phyloP scores from a whole-genome alignment of 37 sponge, comb jelly and placozoan species.

The Mnemiopsis leidyi region DNA sequence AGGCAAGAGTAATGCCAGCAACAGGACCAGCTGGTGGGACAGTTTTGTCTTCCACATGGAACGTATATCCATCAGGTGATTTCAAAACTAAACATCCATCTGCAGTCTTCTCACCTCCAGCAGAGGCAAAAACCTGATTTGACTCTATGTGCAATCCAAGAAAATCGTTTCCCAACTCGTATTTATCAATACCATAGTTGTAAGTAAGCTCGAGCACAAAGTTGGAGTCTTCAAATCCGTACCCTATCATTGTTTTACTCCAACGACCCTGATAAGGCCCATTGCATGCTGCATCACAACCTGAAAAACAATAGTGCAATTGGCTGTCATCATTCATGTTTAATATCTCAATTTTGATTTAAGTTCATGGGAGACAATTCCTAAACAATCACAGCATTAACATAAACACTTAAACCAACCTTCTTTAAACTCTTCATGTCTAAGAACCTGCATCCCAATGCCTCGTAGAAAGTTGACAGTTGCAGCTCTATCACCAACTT shows the following conservation, averaged over 20 bases:
- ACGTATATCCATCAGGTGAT: conserved; percentile 25
- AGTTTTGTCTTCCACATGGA: not conserved
- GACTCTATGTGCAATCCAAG: conserved; percentile 60
- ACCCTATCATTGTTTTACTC: conserved; percentile 89
- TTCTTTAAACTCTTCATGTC: conserved; percentile 84
- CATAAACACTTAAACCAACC: conserved; percentile 81
- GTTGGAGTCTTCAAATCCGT: conserved; percentile 77
- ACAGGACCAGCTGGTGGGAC: not conserved
- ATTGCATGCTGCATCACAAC: conserved; percentile 48
- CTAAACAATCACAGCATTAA: too few species aligned
- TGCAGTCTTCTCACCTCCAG: conserved; percentile 65
- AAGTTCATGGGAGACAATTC: too few species aligned
- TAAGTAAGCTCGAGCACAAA: conserved; percentile 85
- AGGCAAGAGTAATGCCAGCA: conserved; percentile 16
- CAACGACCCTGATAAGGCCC: conserved; percentile 85
- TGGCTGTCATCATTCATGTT: conserved; percentile 75
- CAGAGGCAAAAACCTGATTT: not conserved
- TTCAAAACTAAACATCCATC: conserved; percentile 28
- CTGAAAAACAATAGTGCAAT: conserved; percentile 30
- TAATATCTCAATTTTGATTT: too few species aligned
- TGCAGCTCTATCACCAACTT: conserved; percentile 71
- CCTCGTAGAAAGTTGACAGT: conserved; percentile 72
- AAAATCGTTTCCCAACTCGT: conserved; percentile 76
- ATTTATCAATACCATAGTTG: conserved; percentile 82
- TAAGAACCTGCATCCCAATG: conserved; percentile 75